Evolutionary conservation across 2,797 vertebrate species (phyloP).

Genomic region (Peromyscus melanophrys): DNA sequence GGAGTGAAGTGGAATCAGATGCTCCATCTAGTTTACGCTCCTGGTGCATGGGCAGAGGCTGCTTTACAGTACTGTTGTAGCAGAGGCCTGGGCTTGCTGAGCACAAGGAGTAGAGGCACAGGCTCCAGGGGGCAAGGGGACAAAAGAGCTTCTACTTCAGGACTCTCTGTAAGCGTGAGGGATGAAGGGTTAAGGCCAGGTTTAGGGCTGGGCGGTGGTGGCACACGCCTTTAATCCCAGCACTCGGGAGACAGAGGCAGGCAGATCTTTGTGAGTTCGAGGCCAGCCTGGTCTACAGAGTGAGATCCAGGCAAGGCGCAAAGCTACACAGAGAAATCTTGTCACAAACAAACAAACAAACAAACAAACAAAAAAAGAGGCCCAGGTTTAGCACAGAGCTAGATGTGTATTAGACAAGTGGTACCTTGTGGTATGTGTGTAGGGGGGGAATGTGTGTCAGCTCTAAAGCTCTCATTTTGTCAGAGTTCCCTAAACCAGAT

Average conservation of each 20-base stretch:
- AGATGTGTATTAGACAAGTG: not conserved
- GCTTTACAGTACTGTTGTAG: not conserved
- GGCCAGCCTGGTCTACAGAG: too few relatives aligned
- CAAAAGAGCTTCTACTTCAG: not conserved
- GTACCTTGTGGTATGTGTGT: not conserved
- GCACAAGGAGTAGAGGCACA: not conserved
- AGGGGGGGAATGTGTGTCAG: not conserved
- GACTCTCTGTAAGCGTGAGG: not conserved
- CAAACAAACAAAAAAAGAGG: too few relatives aligned
- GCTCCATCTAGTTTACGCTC: not conserved
- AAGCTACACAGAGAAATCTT: too few relatives aligned
- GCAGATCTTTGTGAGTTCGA: too few relatives aligned
- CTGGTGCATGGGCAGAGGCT: not conserved
- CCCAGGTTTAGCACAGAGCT: not conserved
- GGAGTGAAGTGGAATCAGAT: not conserved
- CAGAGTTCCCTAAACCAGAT: not conserved
- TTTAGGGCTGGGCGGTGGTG: too few relatives aligned
- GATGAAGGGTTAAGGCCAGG: not conserved
- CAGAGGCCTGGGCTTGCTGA: not conserved
- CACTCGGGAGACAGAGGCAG: too few relatives aligned
- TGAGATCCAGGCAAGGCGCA: too few relatives aligned
- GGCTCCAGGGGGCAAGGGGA: not conserved
- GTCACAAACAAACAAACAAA: too few relatives aligned
- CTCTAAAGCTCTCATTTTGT: not conserved
- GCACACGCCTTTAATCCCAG: too few relatives aligned